Percentiles rank a stretch among this genome's conserved stretches.
Evolutionary conservation across 2,888 invertebrate genomes (phyloP).

Genomic region (Trimorus sp.): DNA sequence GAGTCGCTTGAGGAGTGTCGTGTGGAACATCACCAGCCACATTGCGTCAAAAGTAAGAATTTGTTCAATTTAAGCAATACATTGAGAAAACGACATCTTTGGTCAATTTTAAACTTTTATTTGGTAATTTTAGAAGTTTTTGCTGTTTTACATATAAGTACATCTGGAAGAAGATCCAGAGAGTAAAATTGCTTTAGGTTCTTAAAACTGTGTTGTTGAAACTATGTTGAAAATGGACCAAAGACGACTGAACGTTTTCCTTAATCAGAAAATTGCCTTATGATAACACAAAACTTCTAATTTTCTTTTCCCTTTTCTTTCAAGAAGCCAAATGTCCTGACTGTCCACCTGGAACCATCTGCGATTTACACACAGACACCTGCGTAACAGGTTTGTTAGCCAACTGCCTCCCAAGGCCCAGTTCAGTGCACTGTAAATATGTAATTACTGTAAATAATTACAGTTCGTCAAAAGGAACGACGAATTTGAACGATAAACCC

Average conservation of each 20-base stretch:
- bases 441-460: slow-evolving; percentile 77
- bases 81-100: too few species aligned
- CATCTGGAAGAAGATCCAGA: too few species aligned
- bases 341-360: slow-evolving; percentile 89
- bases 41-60: slow-evolving; percentile 89
- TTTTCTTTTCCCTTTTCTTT: slow-evolving; percentile 27
- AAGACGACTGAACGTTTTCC: too few species aligned
- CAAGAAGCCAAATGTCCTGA: slow-evolving; percentile 81
- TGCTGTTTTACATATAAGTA: too few species aligned
- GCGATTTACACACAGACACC: slow-evolving; percentile 90
- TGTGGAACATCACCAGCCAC: slow-evolving; percentile 91
- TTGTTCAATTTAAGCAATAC: not conserved
- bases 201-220: too few species aligned
- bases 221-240: too few species aligned
- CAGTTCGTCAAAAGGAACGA: not conserved
- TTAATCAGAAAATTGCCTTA: too few species aligned
- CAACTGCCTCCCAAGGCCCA: slow-evolving; percentile 2
- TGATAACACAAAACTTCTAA: too few species aligned
- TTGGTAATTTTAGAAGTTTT: too few species aligned
- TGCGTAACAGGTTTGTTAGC: slow-evolving; percentile 89
- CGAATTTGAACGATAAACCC: too few species aligned
- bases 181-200: too few species aligned
- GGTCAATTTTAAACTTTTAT: too few species aligned
- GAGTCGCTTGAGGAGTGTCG: slow-evolving; percentile 89
- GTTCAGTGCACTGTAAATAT: slow-evolving; percentile 75